These are phyloP conservation scores for human (Homo sapiens) DNA, from an alignment of 2,113 vertebrate genomes.

Conservation along the genomic window GRCh38 chr5:125424001-125424500, in stretches of 20 bases:
- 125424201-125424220: not conserved
- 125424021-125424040: slow-evolving; percentile 28
- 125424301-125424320: slow-evolving; percentile 13
- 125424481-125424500: slow-evolving; percentile 61
- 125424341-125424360: not conserved
- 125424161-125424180: slow-evolving; percentile 1
- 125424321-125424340: not conserved
- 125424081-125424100: slow-evolving; percentile 34
- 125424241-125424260: not conserved
- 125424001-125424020: slow-evolving; percentile 36
- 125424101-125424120: not conserved
- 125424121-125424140: not conserved
- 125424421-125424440: slow-evolving; percentile 22
- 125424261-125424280: not conserved
- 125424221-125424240: not conserved
- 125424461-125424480: slow-evolving; percentile 74
- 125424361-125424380: not conserved
- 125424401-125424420: not conserved
- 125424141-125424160: not conserved
- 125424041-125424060: slow-evolving; percentile 47
- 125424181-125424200: not conserved
- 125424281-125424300: not conserved
- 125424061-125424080: not conserved
- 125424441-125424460: slow-evolving; percentile 28
- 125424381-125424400: not conserved